These are phyloP conservation scores for Carcinoscorpius rotundicauda DNA, from an alignment of 1,140 invertebrate genomes.

Conservation along the genomic window DNA sequence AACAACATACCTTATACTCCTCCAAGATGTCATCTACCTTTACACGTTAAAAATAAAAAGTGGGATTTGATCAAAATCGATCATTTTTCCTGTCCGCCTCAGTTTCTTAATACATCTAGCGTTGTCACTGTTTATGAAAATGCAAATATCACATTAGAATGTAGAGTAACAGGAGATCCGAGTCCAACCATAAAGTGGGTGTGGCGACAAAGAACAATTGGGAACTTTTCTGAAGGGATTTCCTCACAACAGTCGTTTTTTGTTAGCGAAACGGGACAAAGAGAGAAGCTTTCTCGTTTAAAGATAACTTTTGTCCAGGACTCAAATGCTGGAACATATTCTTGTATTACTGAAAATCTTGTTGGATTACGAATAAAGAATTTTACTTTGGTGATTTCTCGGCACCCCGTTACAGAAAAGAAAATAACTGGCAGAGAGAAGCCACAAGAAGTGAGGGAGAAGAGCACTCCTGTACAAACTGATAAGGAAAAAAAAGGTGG, in stretches of 20 bases:
- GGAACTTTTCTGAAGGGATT: conserved; percentile 54
- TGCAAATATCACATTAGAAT: conserved; percentile 72
- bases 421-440: conserved; percentile 22
- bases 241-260: conserved; percentile 64
- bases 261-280: conserved; percentile 55
- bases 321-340: conserved; percentile 75
- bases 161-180: conserved; percentile 62
- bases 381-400: conserved; percentile 55
- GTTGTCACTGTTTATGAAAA: conserved; percentile 63
- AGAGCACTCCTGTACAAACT: not conserved
- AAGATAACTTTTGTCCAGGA: conserved; percentile 77
- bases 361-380: conserved; percentile 57
- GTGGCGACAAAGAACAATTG: conserved; percentile 65
- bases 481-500: conserved; percentile 37
- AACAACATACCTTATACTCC: conserved; percentile 66
- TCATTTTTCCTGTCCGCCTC: conserved; percentile 76
- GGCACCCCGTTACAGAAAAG: conserved; percentile 60
- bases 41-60: conserved; percentile 25
- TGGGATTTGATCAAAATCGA: conserved; percentile 52
- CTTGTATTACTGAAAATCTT: conserved; percentile 61
- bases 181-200: conserved; percentile 73
- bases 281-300: conserved; percentile 58
- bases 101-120: conserved; percentile 54
- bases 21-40: conserved; percentile 56
- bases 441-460: conserved; percentile 21